Evolutionary conservation across 1,140 invertebrate species (phyloP).

Genomic region (Panagrolaimus sp.): DNA sequence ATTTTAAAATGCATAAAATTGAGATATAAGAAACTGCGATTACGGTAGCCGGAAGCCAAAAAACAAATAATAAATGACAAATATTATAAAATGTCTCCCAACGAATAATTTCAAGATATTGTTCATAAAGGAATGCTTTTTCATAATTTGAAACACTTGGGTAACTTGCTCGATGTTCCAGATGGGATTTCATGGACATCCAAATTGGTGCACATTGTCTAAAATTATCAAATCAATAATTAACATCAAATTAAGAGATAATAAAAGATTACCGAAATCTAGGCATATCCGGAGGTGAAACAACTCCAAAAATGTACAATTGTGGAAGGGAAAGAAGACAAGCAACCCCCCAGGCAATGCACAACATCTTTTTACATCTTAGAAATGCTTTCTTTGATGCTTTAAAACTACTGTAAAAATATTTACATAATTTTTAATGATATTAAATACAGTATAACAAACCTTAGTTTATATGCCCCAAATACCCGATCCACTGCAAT

Average conservation of each 20-base stretch:
- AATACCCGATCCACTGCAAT: slow-evolving; percentile 56
- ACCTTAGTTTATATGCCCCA: slow-evolving; percentile 55
- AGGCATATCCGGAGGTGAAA: slow-evolving; percentile 15
- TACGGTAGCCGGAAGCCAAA: slow-evolving; percentile 54
- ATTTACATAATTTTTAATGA: slow-evolving; percentile 19
- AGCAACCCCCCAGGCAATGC: slow-evolving; percentile 46
- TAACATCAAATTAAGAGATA: neutral
- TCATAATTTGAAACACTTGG: slow-evolving; percentile 1
- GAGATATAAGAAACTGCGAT: slow-evolving; percentile 44
- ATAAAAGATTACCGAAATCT: slow-evolving; percentile 14
- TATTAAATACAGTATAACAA: slow-evolving; percentile 12
- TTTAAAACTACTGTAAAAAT: slow-evolving; percentile 43
- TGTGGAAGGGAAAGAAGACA: slow-evolving; percentile 48
- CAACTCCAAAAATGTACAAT: slow-evolving; percentile 56
- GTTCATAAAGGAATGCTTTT: slow-evolving; percentile 19
- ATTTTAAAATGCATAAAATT: slow-evolving; percentile 47
- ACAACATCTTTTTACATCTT: slow-evolving; percentile 42
- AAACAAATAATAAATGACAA: slow-evolving; percentile 52
- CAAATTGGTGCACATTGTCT: slow-evolving; percentile 40
- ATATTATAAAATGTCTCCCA: slow-evolving; percentile 52
- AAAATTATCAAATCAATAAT: neutral
- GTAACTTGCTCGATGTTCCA: no score
- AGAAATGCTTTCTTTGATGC: slow-evolving; percentile 42
- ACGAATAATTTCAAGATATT: slow-evolving; percentile 23
- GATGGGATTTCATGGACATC: slow-evolving; percentile 29